Conservation (phyloP, 2,888 invertebrate species). For the Ernsta delagoae region DNA sequence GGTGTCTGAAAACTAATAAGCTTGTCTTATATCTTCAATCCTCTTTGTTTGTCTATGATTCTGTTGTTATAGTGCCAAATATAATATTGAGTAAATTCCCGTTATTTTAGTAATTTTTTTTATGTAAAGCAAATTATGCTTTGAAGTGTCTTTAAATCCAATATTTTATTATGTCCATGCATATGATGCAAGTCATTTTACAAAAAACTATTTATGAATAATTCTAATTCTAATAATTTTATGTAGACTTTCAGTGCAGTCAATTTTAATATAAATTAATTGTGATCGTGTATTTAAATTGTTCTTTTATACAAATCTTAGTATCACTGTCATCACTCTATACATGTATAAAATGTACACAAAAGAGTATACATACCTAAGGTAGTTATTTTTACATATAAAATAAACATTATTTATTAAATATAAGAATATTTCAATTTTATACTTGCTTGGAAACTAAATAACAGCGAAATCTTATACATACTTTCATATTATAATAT, state of each 20-base stretch:
- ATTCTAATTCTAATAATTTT: slow-evolving; percentile 1
- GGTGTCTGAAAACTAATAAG: slow-evolving; percentile 31
- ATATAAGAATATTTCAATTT: slow-evolving; percentile 2
- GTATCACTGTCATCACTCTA: background rate
- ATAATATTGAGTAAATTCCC: too few species aligned
- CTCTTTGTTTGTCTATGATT: background rate
- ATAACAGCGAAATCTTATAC: slow-evolving; percentile 12
- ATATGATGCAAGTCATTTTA: slow-evolving; percentile 25
- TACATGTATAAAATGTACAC: background rate
- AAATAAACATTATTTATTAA: slow-evolving; percentile 4
- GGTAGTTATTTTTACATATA: slow-evolving; percentile 25
- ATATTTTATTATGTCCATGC: slow-evolving; percentile 8
- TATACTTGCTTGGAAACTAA: slow-evolving; percentile 14
- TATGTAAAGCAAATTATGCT: background rate
- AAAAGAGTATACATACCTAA: slow-evolving; percentile 10
- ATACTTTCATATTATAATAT: background rate
- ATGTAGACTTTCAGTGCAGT: background rate
- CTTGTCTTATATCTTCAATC: background rate
- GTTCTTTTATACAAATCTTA: background rate
- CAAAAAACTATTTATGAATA: too few species aligned
- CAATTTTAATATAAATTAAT: slow-evolving; percentile 6
- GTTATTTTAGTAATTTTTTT: too few species aligned
- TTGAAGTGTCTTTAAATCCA: background rate
- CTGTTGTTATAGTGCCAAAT: slow-evolving; percentile 30
- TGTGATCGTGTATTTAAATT: background rate